Evolutionary conservation across 2,888 invertebrate species (phyloP).

Genomic region (Noctua janthina): DNA sequence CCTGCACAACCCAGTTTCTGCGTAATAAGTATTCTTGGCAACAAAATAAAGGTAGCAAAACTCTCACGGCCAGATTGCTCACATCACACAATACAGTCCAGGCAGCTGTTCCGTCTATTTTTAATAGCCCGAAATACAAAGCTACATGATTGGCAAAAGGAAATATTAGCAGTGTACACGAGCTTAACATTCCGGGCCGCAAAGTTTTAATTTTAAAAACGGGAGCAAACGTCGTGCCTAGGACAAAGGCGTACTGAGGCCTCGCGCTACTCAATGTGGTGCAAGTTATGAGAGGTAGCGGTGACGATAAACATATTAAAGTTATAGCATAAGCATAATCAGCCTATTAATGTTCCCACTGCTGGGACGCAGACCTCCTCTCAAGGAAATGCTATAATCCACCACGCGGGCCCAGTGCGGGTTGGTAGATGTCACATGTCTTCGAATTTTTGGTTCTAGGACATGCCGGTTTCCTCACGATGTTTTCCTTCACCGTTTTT

Average conservation of each 20-base stretch:
- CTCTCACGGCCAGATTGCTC: not conserved
- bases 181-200: slow-evolving; percentile 84
- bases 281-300: not conserved
- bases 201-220: slow-evolving; percentile 90
- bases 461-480: too few species aligned
- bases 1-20: not conserved
- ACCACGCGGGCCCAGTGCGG: too few species aligned
- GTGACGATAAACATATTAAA: too few species aligned
- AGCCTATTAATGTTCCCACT: too few species aligned
- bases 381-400: too few species aligned
- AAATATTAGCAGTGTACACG: slow-evolving; percentile 72
- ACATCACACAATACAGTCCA: not conserved
- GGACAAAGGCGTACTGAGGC: slow-evolving; percentile 84
- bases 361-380: too few species aligned
- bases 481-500: too few species aligned
- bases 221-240: slow-evolving; percentile 86
- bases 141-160: slow-evolving; percentile 65
- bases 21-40: not conserved
- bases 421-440: too few species aligned
- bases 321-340: too few species aligned
- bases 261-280: slow-evolving; percentile 40
- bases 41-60: not conserved
- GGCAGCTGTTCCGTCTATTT: slow-evolving; percentile 10
- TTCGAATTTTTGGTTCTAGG: too few species aligned
- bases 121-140: slow-evolving; percentile 44